These are phyloP conservation scores for Urosaurus nigricauda DNA, from an alignment of 2,797 vertebrate species.

Conservation along the genomic window DNA sequence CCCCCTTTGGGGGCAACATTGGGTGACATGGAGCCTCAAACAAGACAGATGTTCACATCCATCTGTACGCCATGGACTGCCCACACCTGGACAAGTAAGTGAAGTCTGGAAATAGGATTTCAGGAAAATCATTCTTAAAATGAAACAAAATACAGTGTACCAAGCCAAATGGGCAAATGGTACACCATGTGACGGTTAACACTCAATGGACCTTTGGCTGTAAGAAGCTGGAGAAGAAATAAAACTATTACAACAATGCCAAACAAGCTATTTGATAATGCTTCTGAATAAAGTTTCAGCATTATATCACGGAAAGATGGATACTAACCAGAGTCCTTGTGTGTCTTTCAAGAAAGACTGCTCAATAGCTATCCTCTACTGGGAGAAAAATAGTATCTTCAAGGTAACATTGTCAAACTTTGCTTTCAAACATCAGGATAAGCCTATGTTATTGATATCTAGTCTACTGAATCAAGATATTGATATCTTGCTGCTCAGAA, in stretches of 20 bases:
- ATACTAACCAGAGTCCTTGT: background rate
- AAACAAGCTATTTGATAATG: background rate
- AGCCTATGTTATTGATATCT: background rate
- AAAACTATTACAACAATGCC: background rate
- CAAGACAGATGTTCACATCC: background rate
- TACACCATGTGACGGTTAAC: background rate
- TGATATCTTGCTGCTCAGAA: background rate
- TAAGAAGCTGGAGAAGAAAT: background rate
- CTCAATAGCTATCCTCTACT: background rate
- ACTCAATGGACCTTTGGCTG: background rate
- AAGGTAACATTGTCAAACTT: background rate
- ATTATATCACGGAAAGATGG: background rate
- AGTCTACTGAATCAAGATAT: background rate
- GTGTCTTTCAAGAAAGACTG: background rate
- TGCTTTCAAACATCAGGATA: background rate
- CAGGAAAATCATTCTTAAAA: background rate
- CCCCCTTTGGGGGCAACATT: background rate
- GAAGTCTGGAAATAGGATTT: background rate
- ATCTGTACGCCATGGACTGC: background rate
- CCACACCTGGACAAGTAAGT: background rate
- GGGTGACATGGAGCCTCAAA: background rate
- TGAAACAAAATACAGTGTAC: no score
- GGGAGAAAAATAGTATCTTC: constrained; percentile 1
- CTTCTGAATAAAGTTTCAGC: background rate
- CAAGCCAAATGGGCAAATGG: background rate